Evolutionary conservation across 2,113 vertebrate species (phyloP).

Genomic region (Kryptolebias marmoratus): DNA sequence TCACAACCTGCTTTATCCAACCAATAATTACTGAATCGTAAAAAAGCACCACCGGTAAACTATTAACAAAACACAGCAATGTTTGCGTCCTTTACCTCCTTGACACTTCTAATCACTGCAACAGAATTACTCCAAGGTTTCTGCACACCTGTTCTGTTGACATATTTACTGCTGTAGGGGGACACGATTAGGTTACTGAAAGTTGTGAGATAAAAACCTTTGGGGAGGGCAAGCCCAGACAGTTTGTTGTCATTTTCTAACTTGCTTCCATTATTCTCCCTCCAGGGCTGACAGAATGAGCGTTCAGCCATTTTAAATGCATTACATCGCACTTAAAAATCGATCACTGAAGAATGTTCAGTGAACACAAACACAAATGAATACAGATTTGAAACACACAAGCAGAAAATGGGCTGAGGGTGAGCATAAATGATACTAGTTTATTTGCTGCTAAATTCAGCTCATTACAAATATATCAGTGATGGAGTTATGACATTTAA

Average conservation of each 20-base stretch:
- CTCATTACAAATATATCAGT: no score
- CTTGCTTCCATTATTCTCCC: conserved; percentile 33
- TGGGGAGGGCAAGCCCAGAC: conserved; percentile 29
- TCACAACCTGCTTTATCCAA: conserved; percentile 11
- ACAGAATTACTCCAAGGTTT: background rate
- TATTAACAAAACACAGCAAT: conserved; percentile 17
- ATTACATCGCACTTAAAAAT: conserved; percentile 47
- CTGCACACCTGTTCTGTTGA: conserved; percentile 18
- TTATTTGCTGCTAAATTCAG: no score
- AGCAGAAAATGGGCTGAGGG: rapidly evolving
- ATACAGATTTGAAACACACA: conserved; percentile 6
- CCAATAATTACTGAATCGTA: background rate
- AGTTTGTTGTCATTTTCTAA: conserved; percentile 23
- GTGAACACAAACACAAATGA: background rate
- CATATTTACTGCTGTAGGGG: conserved; percentile 31
- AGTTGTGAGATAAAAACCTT: conserved; percentile 32
- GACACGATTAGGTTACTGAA: conserved; percentile 21
- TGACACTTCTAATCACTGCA: conserved; percentile 20
- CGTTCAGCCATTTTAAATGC: conserved; percentile 61
- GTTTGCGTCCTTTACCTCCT: background rate
- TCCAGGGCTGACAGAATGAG: conserved; percentile 45
- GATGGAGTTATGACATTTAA: no score
- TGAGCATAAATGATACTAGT: background rate
- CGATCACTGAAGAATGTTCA: conserved; percentile 40
- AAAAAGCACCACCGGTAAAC: conserved; percentile 6